Conservation (phyloP, 2,113 vertebrate species). For the Microtus montanus region DNA sequence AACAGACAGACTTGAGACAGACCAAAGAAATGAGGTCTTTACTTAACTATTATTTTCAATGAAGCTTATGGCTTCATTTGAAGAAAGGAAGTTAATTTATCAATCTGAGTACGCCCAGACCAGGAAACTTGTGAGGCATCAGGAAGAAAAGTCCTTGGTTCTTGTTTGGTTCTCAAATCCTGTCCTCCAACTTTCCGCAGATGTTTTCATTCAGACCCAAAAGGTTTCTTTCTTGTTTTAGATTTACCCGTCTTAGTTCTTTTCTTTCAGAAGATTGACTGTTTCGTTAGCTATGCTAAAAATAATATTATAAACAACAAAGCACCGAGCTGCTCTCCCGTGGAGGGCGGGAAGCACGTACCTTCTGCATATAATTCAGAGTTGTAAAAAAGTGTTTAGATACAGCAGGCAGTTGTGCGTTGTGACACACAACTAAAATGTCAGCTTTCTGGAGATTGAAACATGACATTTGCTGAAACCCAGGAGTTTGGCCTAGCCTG, state of each 20-base stretch:
- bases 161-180: background rate
- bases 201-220: background rate
- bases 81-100: slow-evolving; percentile 14
- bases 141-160: background rate
- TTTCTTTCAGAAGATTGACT: background rate
- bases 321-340: background rate
- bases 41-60: background rate
- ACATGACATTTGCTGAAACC: background rate
- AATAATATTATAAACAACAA: background rate
- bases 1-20: background rate
- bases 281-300: background rate
- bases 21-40: background rate
- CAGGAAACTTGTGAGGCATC: background rate
- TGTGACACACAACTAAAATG: background rate
- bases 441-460: background rate
- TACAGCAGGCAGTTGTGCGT: background rate
- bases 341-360: background rate
- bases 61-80: background rate
- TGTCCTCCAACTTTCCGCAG: background rate
- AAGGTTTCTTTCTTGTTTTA: background rate
- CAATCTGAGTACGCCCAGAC: background rate
- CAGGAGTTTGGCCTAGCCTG: background rate
- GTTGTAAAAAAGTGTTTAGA: background rate
- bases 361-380: background rate
- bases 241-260: background rate